Base-by-base conservation (phyloP, 2,888 invertebrate genomes). In the Laspeyria flexula region DNA sequence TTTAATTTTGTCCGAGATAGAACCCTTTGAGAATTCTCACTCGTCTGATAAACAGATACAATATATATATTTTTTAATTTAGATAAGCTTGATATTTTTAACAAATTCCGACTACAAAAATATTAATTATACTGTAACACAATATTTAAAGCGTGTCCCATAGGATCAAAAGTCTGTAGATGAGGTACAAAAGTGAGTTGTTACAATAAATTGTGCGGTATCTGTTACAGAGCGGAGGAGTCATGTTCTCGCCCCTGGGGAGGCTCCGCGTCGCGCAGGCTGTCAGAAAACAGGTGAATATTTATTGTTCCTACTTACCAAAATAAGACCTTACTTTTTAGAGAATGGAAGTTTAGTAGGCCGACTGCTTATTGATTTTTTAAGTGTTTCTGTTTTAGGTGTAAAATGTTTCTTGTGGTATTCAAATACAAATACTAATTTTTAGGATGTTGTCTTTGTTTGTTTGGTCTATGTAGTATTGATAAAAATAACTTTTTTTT, bases 171-270 rank as follows among this genome's bases (percentile, higher is more conserved):
- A 45, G 3, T 9, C 10, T 15, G 30, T 27, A n/a, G 39, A 15
- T 16, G 15, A 37, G 15, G 16, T 1, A n/a, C 11, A 0, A 6
- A 29, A 40, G 18, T 18, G n/a, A 18, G 9, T 6, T 16, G 11
- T 25, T 27, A 29, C 29, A 41, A 35, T 35, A 35, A 47, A 37
- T 29, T 35, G 18, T 23, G 9, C 25, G 16, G 21, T 37, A 18
- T 40, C 30, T 13, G 49, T 88, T 88, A 3, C 88, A 93, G 93
- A 92, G 92, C 43, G 92, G 91, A 0, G 93, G 93, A 1, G 92
- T 93, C 5, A 93, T 93, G 93, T 93, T 92, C 52, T 93, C 93
- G 0, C 93, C 93, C 0, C 73, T 93, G 44, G 93, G 93, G 0
- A 85, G 93, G 15, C 81, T 93, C 25, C 77, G 93, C 52, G 92